Percentiles rank a stretch among this genome's conserved stretches.
Evolutionary conservation across 2,113 vertebrate genomes (phyloP).

Genomic region (Polypterus senegalus): DNA sequence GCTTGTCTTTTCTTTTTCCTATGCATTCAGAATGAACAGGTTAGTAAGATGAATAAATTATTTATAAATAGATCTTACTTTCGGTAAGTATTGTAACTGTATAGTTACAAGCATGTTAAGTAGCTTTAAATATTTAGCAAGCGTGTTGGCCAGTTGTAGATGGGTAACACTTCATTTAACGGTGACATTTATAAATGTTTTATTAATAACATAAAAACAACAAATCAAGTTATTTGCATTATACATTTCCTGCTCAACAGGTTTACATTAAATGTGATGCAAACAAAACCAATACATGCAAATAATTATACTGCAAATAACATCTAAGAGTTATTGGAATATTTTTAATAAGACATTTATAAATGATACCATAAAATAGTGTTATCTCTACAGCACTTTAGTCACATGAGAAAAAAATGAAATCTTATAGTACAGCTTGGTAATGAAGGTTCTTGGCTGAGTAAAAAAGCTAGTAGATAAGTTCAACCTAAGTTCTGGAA

Average conservation of each 20-base stretch:
- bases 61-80: conserved; percentile 52
- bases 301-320: conserved; percentile 21
- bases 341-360: conserved; percentile 26
- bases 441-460: too few relatives aligned
- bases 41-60: conserved; percentile 57
- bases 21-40: conserved; percentile 64
- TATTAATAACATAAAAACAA: conserved; percentile 26
- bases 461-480: too few relatives aligned
- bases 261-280: neutral
- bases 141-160: conserved; percentile 59
- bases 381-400: conserved; percentile 45
- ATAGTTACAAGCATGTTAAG: conserved; percentile 51
- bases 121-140: conserved; percentile 41
- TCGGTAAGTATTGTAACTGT: conserved; percentile 55
- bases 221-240: conserved; percentile 29
- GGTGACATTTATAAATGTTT: conserved; percentile 43
- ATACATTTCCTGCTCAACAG: conserved; percentile 2
- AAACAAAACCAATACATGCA: neutral
- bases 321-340: conserved; percentile 34
- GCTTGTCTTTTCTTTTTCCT: conserved; percentile 59
- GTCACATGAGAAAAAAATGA: too few relatives aligned
- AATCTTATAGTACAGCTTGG: too few relatives aligned
- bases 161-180: conserved; percentile 64
- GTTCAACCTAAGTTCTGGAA: conserved; percentile 6
- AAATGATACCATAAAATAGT: conserved; percentile 59